Evolutionary conservation across 2,888 invertebrate species (phyloP).

Genomic region (Limnephilus auricula): DNA sequence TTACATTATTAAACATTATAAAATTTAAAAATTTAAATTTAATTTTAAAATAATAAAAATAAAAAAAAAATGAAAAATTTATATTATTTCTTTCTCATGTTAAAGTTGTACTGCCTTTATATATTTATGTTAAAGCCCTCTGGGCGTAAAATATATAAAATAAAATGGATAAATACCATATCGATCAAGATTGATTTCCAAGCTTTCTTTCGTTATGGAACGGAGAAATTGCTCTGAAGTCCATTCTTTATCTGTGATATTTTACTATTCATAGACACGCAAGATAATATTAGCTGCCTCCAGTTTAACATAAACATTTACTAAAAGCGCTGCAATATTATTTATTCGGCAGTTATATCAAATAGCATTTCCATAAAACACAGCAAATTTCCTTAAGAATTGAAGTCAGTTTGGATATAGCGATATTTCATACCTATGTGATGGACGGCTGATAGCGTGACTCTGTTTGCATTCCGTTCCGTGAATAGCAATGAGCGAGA

Average conservation of each 20-base stretch:
- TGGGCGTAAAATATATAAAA: too few species aligned
- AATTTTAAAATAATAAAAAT: too few species aligned
- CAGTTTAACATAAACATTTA: not conserved
- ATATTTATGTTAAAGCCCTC: too few species aligned
- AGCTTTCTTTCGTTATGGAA: not conserved
- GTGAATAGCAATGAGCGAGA: conserved; percentile 23
- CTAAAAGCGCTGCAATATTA: not conserved
- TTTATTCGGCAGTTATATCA: not conserved
- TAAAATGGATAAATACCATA: too few species aligned
- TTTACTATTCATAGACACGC: not conserved
- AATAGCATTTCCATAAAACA: not conserved
- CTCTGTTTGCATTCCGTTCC: conserved; percentile 21
- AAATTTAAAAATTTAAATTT: too few species aligned
- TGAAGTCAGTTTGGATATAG: not conserved
- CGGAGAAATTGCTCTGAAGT: too few species aligned
- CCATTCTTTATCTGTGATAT: not conserved
- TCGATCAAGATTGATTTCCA: too few species aligned
- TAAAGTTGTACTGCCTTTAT: too few species aligned
- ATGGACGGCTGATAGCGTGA: not conserved
- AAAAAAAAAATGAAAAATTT: too few species aligned
- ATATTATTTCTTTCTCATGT: too few species aligned
- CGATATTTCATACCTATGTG: not conserved
- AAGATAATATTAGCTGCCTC: not conserved
- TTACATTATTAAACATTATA: too few species aligned
- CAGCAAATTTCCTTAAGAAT: not conserved